Percentiles rank a stretch among this genome's conserved stretches.
Evolutionary conservation across 30 jellyfish, hydroid and myxozoan genomes (phyloP).

Genomic region (Turritopsis dohrnii): DNA sequence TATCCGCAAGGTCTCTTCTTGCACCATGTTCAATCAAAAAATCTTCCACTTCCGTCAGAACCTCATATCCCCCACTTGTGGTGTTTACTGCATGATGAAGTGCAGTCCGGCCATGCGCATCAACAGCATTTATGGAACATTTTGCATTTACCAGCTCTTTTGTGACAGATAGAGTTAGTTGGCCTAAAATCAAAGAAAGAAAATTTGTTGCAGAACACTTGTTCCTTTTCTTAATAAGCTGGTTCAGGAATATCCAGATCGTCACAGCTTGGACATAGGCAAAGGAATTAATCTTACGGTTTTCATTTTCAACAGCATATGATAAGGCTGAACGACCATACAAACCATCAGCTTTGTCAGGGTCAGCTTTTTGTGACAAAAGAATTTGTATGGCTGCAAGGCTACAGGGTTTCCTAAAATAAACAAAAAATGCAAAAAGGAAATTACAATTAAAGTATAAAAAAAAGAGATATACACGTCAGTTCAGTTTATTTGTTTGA

Average conservation of each 20-base stretch:
- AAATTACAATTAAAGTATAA: no score
- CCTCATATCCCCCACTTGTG: background rate
- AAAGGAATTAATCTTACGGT: slow-evolving; percentile 19
- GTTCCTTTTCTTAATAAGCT: no score
- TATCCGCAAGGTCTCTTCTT: slow-evolving; percentile 20
- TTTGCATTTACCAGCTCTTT: background rate
- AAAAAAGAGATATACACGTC: no score
- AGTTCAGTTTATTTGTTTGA: no score
- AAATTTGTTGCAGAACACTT: background rate
- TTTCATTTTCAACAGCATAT: slow-evolving; percentile 27
- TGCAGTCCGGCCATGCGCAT: background rate
- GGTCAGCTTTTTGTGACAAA: slow-evolving; percentile 16
- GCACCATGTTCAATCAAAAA: slow-evolving; percentile 20
- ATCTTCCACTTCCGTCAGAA: background rate
- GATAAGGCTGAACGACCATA: slow-evolving; percentile 34
- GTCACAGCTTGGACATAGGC: no score
- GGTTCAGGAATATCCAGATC: no score
- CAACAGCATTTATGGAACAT: background rate
- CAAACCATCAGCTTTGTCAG: slow-evolving; percentile 13
- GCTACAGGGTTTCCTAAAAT: slow-evolving; percentile 10
- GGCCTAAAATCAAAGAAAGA: background rate
- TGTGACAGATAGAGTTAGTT: background rate
- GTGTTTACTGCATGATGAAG: slow-evolving; percentile 19
- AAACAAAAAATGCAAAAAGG: background rate
- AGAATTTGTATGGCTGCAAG: slow-evolving; percentile 12